Base-by-base conservation (phyloP, 2,888 invertebrate species). In the Nematopogon swammerdamellus region DNA sequence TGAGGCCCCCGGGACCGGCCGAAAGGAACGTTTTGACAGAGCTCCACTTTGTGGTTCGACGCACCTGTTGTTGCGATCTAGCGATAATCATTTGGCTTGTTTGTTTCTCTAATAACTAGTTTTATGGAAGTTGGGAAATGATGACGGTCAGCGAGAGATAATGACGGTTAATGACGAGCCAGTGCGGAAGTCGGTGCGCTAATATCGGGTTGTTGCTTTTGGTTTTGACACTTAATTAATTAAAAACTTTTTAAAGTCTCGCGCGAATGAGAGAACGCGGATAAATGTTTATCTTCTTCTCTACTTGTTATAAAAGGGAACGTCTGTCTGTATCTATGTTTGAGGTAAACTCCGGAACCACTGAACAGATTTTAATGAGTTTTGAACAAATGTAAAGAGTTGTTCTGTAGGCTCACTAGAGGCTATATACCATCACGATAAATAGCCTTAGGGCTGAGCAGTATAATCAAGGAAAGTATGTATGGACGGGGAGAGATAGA, bases 71-170 rank as follows among this genome's bases (percentile, higher is more conserved):
- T 25, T n/a, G 25, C 25, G 25, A 25, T 25, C 25, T 25, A 69
- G 72, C 68, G 73, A 71, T 76, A 74, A 79, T 79, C n/a, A n/a
- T 77, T 75, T 76, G 66, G 61, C 74, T 74, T 77, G 75, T 77
- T 79, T 77, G 79, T 77, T 79, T 77, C 70, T 75, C 68, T 77
- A 77, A 79, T 76, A 72, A 75, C 70, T 65, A 68, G 69, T 73
- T 70, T 75, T 73, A 73, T 75, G 68, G 70, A 68, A 67, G 67
- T 64, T 61, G 60, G 62, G 60, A 64, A n/a, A 63, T 36, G 36
- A 36, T 36, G n/a, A 36, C 8, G 36, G 36, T 25, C 10, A 25
- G 25, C 5, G n/a, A 36, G 36, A 36, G n/a, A 14, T 36, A 36
- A 36, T 36, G n/a, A 14, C 36, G 36, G 4, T 25, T 25, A 25